Evolutionary conservation across 2,797 vertebrate genomes (phyloP), one percentile per base, ranked within the genome.

Genomic region (Nannoperca australis): DNA sequence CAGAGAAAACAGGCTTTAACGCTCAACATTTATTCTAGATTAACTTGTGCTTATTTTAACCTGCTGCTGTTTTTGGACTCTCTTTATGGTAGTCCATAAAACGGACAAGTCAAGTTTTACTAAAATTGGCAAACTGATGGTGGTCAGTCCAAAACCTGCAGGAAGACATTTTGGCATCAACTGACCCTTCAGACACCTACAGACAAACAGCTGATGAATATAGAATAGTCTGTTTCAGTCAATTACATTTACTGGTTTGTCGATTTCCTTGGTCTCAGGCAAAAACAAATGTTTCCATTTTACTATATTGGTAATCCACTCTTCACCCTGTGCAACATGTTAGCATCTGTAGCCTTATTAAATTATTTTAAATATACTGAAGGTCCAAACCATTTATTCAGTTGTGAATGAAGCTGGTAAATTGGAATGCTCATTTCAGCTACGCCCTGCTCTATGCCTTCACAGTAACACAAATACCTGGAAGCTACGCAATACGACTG

Each of bases 1-100:
- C 87, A 90, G 7, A 78, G 44, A 84, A 79, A 82, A 85, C n/a
- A 79, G 10, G 8, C 3, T 17, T 67, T 42, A 66, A 73, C 54
- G 27, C 12, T 9, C 54, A n/a, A 61, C 53, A 59, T 77, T 86
- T 67, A 30, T 20, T 53, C 22, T 34, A 45, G 63, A 73, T 74
- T 65, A 73, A 17, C 27, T 45, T 24, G 20, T 44, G 30, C 40
- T 79, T 54, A 32, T 69, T 62, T 27, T 47, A 11, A 44, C 18
- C 27, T 22, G 49, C 30, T 62, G 12, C 34, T 53, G 14, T 7
- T 66, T 38, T 47, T 11, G 7, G 32, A 12, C 42, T 62, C 42
- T 62, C 54, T 79, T 79, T 82, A 85, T 72, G 73, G 83, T 13
- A 45, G 34, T 62, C 18, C 18, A 14, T 13, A 20, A 5, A 78